Evolutionary conservation across 2,888 invertebrate genomes (phyloP).

Genomic region (Biston stratarius): DNA sequence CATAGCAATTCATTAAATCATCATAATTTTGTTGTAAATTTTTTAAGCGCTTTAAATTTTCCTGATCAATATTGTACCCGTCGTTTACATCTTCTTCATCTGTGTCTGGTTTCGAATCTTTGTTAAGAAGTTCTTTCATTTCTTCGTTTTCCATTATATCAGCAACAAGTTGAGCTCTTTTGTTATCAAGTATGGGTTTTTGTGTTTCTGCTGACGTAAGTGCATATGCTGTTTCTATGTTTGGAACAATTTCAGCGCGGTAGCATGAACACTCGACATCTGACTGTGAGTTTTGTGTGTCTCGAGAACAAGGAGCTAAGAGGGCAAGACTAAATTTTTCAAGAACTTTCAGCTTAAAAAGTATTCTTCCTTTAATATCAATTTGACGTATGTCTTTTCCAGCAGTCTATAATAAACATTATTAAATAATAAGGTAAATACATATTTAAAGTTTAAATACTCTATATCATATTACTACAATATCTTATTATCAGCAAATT

Average conservation of each 20-base stretch:
- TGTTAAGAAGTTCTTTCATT: conserved; percentile 75
- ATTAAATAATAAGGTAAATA: not conserved
- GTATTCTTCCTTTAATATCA: conserved; percentile 77
- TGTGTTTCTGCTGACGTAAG: conserved; percentile 60
- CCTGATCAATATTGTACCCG: conserved; percentile 63
- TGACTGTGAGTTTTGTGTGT: conserved; percentile 36
- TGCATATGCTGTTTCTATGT: conserved; percentile 62
- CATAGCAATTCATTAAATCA: conserved; percentile 72
- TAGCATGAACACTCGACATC: conserved; percentile 65
- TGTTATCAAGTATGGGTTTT: conserved; percentile 59
- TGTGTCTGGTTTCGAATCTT: conserved; percentile 57
- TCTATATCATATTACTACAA: no score
- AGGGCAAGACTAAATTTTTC: conserved; percentile 78
- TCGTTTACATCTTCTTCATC: conserved; percentile 54
- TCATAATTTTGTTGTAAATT: conserved; percentile 73
- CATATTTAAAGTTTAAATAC: not conserved
- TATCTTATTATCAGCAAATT: not conserved
- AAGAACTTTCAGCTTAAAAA: conserved; percentile 76
- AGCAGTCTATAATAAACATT: conserved; percentile 62
- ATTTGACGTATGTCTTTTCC: conserved; percentile 72
- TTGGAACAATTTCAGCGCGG: conserved; percentile 61
- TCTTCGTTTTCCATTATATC: conserved; percentile 79
- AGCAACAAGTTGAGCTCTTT: conserved; percentile 76
- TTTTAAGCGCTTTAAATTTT: conserved; percentile 73
- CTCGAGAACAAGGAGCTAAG: conserved; percentile 74